Percentiles rank a stretch among this genome's conserved stretches.
Conservation (phyloP, 2,888 invertebrate species). For the Melipona beecheii region DNA sequence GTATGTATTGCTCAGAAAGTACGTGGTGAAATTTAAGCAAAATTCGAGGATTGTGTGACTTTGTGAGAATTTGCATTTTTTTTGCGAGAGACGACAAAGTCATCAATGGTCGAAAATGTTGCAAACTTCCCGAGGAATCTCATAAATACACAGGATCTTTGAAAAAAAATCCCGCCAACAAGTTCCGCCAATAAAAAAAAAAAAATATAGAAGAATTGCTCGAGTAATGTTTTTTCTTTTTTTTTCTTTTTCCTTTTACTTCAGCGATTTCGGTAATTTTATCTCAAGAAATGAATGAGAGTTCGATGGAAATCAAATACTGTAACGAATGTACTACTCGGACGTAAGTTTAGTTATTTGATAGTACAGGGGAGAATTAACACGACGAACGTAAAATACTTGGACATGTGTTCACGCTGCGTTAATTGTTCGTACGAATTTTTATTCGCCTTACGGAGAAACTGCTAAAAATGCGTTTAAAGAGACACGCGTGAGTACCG, state of each 20-base stretch:
- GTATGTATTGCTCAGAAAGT: too few relatives aligned
- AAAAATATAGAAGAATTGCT: too few relatives aligned
- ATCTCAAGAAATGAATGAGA: too few relatives aligned
- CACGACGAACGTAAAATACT: neutral
- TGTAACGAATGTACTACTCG: neutral
- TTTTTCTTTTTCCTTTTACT: too few relatives aligned
- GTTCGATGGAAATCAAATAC: neutral
- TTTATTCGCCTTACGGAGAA: neutral
- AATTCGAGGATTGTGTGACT: neutral
- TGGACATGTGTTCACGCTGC: neutral
- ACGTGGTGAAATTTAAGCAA: neutral
- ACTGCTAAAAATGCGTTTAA: conserved; percentile 13
- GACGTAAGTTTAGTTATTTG: neutral
- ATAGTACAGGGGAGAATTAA: neutral
- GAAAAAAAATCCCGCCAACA: too few relatives aligned
- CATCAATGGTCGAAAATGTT: too few relatives aligned
- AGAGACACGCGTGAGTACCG: neutral
- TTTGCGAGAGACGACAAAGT: too few relatives aligned
- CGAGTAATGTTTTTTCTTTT: too few relatives aligned
- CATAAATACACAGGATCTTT: too few relatives aligned
- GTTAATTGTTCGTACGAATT: neutral
- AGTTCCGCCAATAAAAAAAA: too few relatives aligned
- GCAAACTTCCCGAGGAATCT: too few relatives aligned
- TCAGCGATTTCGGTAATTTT: too few relatives aligned
- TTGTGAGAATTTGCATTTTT: neutral